Conservation (phyloP, 1,140 invertebrate species). For the Limonius californicus region DNA sequence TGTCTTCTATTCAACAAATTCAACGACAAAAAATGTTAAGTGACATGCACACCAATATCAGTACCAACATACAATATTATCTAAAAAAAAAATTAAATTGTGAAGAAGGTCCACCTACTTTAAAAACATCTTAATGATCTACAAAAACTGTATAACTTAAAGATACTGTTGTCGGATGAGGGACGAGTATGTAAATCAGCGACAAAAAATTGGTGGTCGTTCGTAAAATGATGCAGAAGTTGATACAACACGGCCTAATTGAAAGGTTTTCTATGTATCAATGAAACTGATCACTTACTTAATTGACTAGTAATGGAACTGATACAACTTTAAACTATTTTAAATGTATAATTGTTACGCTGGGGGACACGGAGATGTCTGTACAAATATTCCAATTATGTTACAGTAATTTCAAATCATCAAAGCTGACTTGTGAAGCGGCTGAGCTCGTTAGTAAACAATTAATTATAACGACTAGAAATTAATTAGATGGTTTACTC, state of each 20-base stretch:
- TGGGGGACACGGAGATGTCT: not conserved
- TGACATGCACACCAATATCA: too few relatives aligned
- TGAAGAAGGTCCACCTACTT: not conserved
- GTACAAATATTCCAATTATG: not conserved
- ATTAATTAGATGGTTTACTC: not conserved
- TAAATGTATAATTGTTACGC: not conserved
- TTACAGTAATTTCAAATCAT: not conserved
- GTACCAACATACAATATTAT: too few relatives aligned
- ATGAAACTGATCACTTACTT: not conserved
- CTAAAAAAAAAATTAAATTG: too few relatives aligned
- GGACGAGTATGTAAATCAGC: not conserved
- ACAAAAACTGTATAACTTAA: not conserved
- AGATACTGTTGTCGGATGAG: not conserved
- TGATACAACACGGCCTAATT: not conserved
- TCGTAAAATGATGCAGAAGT: not conserved
- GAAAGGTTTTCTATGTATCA: not conserved
- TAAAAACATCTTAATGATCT: not conserved
- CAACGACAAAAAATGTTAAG: too few relatives aligned
- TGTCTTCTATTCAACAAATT: too few relatives aligned
- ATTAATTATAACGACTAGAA: too few relatives aligned
- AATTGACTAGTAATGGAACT: not conserved
- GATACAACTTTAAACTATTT: not conserved
- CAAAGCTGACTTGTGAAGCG: too few relatives aligned
- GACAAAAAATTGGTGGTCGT: not conserved
- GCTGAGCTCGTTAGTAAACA: too few relatives aligned